Base-by-base conservation (phyloP, 2,113 vertebrate genomes). In the Anser brachyrhynchus region DNA sequence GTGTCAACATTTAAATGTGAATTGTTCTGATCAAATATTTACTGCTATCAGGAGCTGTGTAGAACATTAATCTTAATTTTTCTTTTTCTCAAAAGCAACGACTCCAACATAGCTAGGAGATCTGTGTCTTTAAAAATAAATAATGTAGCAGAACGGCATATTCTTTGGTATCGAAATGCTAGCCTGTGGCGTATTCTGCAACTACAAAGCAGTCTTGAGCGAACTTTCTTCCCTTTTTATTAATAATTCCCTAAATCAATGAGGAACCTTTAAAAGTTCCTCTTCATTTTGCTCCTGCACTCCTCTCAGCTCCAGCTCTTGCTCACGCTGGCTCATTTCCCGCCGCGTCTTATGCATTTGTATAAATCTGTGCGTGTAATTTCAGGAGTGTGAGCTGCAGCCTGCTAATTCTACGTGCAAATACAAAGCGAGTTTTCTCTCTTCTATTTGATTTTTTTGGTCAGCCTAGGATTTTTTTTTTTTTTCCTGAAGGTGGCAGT, bases 401-500 rank as follows among this genome's bases (percentile, higher is more conserved):
- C 75, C 61, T 2, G 2, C 74, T 96, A 95, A 64, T 67, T 90
- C 92, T 77, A 8, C 13, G 37, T 95, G 69, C 93, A 90, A 92
- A 94, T 81, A 87, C 44, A 84, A 84, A 92, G 73, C 14, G 4
- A 35, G 25, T 84, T 91, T 89, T 91, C n/a, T 80, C 39, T 59
- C 51, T 33, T 18, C 13, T 43, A 4, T 39, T 13, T 43, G 18
- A 8, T 72, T 72, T 66, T 59, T 64, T 81, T 77, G 79, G 54
- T 74, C 69, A 90, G 64, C 54, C 25, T 41, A 29, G 84, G 84
- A 20, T 46, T 49, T 93, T 96, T 92, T 94, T 96, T 92, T 92
- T 91, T 97, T 96, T 97, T 95, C 98, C 98, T 98, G 98, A 98
- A 98, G 98, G 97, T 98, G 98, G 98, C 98, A 98, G 97, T 97